These are phyloP conservation scores for Propithecus deckenii DNA, from an alignment of 2,797 vertebrate species.

Conservation along the genomic window DNA sequence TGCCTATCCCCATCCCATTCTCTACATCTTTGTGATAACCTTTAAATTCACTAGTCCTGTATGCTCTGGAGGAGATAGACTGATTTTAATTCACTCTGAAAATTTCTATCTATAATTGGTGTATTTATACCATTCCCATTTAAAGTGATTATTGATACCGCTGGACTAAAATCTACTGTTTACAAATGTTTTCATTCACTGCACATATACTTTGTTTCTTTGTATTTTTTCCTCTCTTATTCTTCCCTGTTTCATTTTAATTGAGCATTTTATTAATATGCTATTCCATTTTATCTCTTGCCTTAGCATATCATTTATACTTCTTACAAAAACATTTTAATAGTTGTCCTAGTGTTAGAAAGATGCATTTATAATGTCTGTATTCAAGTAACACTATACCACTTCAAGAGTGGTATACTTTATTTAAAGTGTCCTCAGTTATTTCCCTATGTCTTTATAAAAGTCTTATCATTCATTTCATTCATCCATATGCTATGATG, in stretches of 20 bases:
- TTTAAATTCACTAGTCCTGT: neutral
- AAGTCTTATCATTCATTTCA: neutral
- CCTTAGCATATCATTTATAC: neutral
- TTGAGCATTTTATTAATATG: neutral
- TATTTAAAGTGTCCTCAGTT: neutral
- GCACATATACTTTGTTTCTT: neutral
- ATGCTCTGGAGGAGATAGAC: neutral
- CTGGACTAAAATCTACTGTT: neutral
- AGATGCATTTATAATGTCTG: neutral
- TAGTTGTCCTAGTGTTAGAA: neutral
- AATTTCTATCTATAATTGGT: neutral
- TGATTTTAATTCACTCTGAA: neutral
- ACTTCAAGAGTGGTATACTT: neutral
- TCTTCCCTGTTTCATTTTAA: neutral
- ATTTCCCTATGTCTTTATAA: neutral
- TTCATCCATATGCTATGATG: neutral
- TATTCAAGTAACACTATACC: neutral
- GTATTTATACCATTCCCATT: neutral
- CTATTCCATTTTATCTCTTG: neutral
- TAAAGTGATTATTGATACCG: neutral
- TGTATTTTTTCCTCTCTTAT: neutral
- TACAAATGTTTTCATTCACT: neutral
- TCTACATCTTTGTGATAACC: neutral
- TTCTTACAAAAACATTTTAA: neutral
- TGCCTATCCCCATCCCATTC: too few species aligned